These are phyloP conservation scores for Caiman crocodilus DNA, from an alignment of 2,797 vertebrate genomes.

Conservation along the genomic window DNA sequence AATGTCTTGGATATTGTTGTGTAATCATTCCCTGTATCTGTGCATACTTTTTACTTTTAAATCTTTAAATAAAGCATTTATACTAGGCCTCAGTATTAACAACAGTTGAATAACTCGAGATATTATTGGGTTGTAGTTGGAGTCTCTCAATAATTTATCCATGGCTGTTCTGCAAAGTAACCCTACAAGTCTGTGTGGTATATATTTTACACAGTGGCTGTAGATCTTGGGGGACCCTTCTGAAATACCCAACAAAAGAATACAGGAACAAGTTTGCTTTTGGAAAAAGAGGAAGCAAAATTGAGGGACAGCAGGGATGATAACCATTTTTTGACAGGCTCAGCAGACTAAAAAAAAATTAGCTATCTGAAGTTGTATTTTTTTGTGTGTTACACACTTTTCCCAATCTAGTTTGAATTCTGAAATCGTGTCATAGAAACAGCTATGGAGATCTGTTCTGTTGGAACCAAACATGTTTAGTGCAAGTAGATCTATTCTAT, in stretches of 20 bases:
- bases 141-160: background rate
- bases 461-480: background rate
- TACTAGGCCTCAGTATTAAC: constrained; percentile 47
- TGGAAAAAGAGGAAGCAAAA: background rate
- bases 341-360: background rate
- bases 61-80: constrained; percentile 83
- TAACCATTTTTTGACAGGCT: background rate
- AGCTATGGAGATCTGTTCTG: background rate
- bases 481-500: background rate
- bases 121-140: background rate
- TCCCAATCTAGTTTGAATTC: too few species aligned
- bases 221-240: background rate
- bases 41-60: constrained; percentile 79
- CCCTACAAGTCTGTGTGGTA: background rate
- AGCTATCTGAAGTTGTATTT: background rate
- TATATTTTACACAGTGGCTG: background rate
- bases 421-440: background rate
- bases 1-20: constrained; percentile 61
- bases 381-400: too few species aligned
- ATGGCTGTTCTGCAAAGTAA: background rate
- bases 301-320: background rate
- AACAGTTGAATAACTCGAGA: background rate
- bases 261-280: background rate
- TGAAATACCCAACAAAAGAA: background rate
- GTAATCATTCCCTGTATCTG: constrained; percentile 77